Conservation (phyloP, 2,888 invertebrate species). For the Anodontia alba region DNA sequence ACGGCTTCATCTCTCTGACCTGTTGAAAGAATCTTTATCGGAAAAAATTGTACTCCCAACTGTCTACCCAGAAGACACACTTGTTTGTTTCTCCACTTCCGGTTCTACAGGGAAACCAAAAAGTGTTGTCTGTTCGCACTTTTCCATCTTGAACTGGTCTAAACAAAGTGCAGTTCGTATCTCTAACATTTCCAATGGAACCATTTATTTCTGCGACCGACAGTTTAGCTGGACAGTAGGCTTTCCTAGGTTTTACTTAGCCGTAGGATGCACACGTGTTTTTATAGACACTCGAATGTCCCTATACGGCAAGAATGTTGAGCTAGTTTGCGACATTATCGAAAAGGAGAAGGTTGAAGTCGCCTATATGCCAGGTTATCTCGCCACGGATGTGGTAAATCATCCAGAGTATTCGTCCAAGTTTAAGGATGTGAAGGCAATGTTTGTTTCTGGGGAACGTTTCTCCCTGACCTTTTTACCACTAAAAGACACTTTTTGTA, state of each 20-base stretch:
- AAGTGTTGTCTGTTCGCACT: constrained; percentile 24
- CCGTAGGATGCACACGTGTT: constrained; percentile 32
- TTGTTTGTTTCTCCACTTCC: constrained; percentile 35
- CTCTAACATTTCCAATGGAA: not conserved
- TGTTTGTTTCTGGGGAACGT: constrained; percentile 31
- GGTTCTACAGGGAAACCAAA: constrained; percentile 46
- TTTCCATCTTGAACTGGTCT: constrained; percentile 35
- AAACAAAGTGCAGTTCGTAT: not conserved
- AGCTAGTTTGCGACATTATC: constrained; percentile 30
- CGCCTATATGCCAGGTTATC: constrained; percentile 27
- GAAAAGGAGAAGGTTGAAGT: constrained; percentile 34
- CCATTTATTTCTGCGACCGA: constrained; percentile 30
- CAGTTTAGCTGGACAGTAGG: constrained; percentile 39
- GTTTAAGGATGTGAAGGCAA: constrained; percentile 19
- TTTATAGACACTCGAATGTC: constrained; percentile 32
- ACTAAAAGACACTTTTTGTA: constrained; percentile 22
- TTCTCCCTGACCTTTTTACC: not conserved
- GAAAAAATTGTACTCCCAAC: constrained; percentile 20
- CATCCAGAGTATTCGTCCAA: not conserved
- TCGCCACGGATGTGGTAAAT: constrained; percentile 10
- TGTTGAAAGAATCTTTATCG: not conserved
- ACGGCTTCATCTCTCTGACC: not conserved
- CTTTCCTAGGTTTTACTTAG: constrained; percentile 29
- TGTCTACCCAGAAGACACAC: constrained; percentile 38
- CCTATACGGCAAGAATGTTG: constrained; percentile 10